Evolutionary conservation across 2,888 invertebrate genomes (phyloP), one percentile per base, ranked within the genome.

Genomic region (Pterostichus niger): DNA sequence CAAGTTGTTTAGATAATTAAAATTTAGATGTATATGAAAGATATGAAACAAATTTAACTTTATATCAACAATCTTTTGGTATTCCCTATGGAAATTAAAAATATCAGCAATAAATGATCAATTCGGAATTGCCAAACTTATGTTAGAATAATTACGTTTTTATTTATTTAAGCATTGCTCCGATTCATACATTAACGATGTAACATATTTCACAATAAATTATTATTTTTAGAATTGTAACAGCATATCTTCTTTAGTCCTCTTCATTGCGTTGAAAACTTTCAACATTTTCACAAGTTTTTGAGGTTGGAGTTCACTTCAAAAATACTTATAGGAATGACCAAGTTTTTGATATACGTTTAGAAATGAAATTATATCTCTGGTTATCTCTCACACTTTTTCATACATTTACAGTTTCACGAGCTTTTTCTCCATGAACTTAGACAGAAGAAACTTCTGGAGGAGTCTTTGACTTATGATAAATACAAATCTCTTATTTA

Each of bases 21-120:
- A 17, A 17, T 59, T 35, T 11, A 13, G 64, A 64, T 64, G 10
- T 33, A 35, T 24, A 33, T 35, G 11, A 31, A 59, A 59, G 59
- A 59, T 59, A 59, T n/a, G 13, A 64, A 64, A 35, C 64, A 64
- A 64, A 64, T 64, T 64, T 35, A 35, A 64, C 64, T 64, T 35
- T 11, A 11, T 59, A 64, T 64, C 64, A 33, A 13, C 6, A 64
- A 33, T 64, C 35, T 64, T 64, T 64, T 31, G n/a, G 59, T 15
- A 24, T 59, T 24, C 35, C 64, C 64, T 2, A 13, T 35, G 13
- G 49, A 49, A 13, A 64, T 64, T 35, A 13, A 13, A 64, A 59
- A 9, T 31, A 13, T 64, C 7, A 10, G 13, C 64, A 59, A 17
- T 31, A 59, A n/a, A 5, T 49, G 49, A n/a, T 11, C 10, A 64